A percentile compares a stretch with the other conserved stretches of the same genome.
phyloP scores from a whole-genome alignment of 53 echinoderm and acorn worm genomes.

The Temnopleurus reevesii region DNA sequence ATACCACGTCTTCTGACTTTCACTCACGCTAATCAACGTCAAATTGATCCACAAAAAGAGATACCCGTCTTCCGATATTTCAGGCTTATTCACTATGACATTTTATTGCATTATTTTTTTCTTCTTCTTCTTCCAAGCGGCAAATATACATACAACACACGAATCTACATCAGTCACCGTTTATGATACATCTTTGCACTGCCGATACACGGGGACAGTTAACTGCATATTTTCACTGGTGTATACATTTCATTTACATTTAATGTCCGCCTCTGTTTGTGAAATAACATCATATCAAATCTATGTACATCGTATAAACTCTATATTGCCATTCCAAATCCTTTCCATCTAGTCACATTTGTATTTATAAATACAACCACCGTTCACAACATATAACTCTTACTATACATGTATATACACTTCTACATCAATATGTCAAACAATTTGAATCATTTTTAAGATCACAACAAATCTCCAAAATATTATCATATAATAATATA shows the following conservation, averaged over 20 bases:
- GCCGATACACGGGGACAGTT: neutral
- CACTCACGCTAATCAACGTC: conserved; percentile 53
- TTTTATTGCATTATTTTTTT: conserved; percentile 41
- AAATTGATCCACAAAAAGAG: conserved; percentile 47
- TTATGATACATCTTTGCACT: conserved; percentile 37
- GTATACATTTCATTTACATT: neutral
- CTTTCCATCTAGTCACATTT: too few relatives aligned
- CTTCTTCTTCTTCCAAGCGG: too few relatives aligned
- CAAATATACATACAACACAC: conserved; percentile 30
- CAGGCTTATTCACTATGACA: conserved; percentile 33
- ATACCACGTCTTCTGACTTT: conserved; percentile 33
- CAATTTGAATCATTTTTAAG: too few relatives aligned
- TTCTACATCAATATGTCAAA: too few relatives aligned
- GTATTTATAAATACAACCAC: too few relatives aligned
- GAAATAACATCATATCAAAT: neutral
- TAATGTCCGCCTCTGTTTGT: neutral
- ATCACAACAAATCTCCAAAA: too few relatives aligned
- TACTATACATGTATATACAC: too few relatives aligned
- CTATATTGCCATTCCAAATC: neutral
- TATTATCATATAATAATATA: too few relatives aligned
- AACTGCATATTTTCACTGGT: neutral
- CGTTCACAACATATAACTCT: too few relatives aligned
- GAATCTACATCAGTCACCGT: conserved; percentile 43
- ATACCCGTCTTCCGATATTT: conserved; percentile 17
- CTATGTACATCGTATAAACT: neutral